Percentiles rank a stretch among this genome's conserved stretches.
Evolutionary conservation across 1,140 invertebrate species (phyloP).

Genomic region (Drosophila neocordata): DNA sequence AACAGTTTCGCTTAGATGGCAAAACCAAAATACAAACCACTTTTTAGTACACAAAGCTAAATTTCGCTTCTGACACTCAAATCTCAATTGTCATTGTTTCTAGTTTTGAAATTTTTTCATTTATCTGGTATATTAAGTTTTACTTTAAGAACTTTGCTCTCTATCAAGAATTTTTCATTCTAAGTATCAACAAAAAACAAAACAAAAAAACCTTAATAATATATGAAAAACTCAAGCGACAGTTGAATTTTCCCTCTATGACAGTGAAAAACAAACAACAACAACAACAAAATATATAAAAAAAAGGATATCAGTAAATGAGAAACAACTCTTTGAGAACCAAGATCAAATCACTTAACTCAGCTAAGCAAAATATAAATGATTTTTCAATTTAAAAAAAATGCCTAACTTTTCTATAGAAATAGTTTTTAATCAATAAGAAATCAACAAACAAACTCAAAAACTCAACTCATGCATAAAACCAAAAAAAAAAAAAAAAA

Average conservation of each 20-base stretch:
- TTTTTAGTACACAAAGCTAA: conserved; percentile 3
- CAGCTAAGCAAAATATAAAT: conserved; percentile 20
- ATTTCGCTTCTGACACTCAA: conserved; percentile 1
- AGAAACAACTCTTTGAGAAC: conserved; percentile 69
- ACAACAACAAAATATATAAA: conserved; percentile 15
- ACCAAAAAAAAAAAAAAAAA: conserved; percentile 26
- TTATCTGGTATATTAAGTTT: conserved; percentile 19
- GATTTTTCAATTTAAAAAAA: too few species aligned
- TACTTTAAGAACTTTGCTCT: conserved; percentile 33
- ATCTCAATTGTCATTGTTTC: conserved; percentile 22
- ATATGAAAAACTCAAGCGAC: conserved; percentile 59
- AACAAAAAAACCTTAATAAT: conserved; percentile 27
- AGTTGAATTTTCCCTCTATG: conserved; percentile 62
- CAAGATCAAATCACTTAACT: conserved; percentile 47
- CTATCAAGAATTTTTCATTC: conserved; percentile 34
- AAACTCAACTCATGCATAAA: conserved; percentile 80
- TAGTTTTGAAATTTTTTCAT: conserved; percentile 15
- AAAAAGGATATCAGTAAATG: conserved; percentile 32
- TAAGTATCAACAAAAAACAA: conserved; percentile 38
- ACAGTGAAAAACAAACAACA: conserved; percentile 6
- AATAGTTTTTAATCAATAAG: not conserved
- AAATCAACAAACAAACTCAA: too few species aligned
- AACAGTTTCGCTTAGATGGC: conserved; percentile 35
- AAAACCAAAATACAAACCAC: conserved; percentile 36
- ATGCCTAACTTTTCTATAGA: too few species aligned